These are phyloP conservation scores for Trissoscelio sp. DNA, from an alignment of 2,888 invertebrate genomes.

Conservation along the genomic window DNA sequence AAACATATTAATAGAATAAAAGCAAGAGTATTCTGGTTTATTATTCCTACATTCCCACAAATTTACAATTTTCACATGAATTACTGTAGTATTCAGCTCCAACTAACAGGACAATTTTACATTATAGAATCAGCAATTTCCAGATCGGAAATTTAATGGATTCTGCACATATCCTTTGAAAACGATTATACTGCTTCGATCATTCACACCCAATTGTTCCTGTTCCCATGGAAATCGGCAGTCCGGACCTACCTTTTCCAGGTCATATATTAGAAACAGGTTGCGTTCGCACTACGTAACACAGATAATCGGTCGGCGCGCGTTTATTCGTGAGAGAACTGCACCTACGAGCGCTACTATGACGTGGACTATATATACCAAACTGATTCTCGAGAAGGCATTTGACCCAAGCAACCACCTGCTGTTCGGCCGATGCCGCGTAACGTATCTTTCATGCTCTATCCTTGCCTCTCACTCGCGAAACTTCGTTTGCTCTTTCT, in stretches of 20 bases:
- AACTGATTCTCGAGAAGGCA: conserved; percentile 80
- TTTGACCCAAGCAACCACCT: conserved; percentile 81
- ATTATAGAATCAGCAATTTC: no score
- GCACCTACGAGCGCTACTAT: conserved; percentile 68
- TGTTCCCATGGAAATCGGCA: conserved; percentile 13
- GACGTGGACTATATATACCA: conserved; percentile 73
- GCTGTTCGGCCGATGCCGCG: conserved; percentile 79
- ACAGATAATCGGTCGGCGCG: conserved; percentile 34
- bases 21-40: no score
- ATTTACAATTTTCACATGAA: no score
- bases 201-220: no score
- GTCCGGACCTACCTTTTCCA: conserved; percentile 12
- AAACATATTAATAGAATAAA: no score
- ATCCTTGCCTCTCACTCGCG: conserved; percentile 62
- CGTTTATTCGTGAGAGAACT: conserved; percentile 61
- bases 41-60: no score
- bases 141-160: no score
- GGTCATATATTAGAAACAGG: conserved; percentile 31
- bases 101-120: no score
- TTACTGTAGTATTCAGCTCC: no score
- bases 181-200: no score
- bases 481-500: conserved; percentile 57
- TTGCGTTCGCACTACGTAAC: conserved; percentile 50
- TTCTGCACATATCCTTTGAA: no score
- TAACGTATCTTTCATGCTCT: conserved; percentile 72